These are phyloP conservation scores for Poeciliopsis turneri DNA, from an alignment of 2,797 vertebrate genomes.

Conservation along the genomic window DNA sequence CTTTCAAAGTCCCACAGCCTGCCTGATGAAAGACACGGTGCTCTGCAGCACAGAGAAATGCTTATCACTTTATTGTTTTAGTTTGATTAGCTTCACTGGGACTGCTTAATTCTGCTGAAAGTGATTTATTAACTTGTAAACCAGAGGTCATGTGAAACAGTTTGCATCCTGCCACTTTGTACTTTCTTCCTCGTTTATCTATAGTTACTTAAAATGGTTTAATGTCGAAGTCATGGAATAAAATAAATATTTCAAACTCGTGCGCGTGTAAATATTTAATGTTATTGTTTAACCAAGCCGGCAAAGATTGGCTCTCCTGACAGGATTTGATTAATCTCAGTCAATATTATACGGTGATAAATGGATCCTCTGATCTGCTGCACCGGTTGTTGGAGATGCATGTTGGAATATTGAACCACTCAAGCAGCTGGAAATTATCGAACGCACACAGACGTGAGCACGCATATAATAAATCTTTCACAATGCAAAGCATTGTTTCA, in stretches of 20 bases:
- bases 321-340: slow-evolving; percentile 24
- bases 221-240: slow-evolving; percentile 6
- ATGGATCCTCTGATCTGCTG: slow-evolving; percentile 29
- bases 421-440: slow-evolving; percentile 24
- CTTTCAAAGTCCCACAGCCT: slow-evolving; percentile 50
- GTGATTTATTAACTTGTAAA: slow-evolving; percentile 59
- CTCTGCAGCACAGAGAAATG: slow-evolving; percentile 45
- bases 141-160: slow-evolving; percentile 69
- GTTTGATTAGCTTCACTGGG: slow-evolving; percentile 57
- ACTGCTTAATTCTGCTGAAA: slow-evolving; percentile 42
- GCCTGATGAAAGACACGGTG: slow-evolving; percentile 55
- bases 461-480: slow-evolving; percentile 33
- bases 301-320: neutral
- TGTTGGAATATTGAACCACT: slow-evolving; percentile 27
- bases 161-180: slow-evolving; percentile 26
- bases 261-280: neutral
- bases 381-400: slow-evolving; percentile 19
- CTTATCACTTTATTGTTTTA: slow-evolving; percentile 51
- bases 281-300: slow-evolving; percentile 3
- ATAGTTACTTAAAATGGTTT: slow-evolving; percentile 22
- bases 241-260: neutral
- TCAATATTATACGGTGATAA: slow-evolving; percentile 21
- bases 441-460: slow-evolving; percentile 36
- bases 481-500: slow-evolving; percentile 34
- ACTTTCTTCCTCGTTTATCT: slow-evolving; percentile 48